Conservation (phyloP, 2,113 vertebrate genomes). For the Notothenia coriiceps region DNA sequence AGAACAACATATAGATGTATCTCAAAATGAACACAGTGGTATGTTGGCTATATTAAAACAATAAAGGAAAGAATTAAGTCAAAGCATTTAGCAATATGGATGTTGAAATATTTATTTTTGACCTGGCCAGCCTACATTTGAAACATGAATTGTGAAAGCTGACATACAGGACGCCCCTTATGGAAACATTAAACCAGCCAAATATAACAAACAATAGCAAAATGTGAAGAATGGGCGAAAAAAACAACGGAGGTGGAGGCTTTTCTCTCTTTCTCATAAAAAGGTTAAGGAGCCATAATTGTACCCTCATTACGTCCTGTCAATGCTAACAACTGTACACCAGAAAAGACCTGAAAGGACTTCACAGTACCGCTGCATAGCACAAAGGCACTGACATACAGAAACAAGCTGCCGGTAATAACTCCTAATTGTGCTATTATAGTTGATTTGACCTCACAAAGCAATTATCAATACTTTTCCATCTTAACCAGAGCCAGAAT, state of each 20-base stretch:
- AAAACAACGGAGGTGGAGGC: conserved; percentile 11
- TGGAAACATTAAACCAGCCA: conserved; percentile 57
- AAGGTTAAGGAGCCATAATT: conserved; percentile 66
- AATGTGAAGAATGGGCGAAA: conserved; percentile 21
- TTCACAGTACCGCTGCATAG: conserved; percentile 10
- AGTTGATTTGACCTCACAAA: conserved; percentile 52
- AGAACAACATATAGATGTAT: conserved; percentile 38
- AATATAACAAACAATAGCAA: conserved; percentile 51
- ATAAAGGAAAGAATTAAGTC: conserved; percentile 49
- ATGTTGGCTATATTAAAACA: conserved; percentile 32
- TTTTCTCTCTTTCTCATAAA: conserved; percentile 37
- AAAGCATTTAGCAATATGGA: conserved; percentile 44
- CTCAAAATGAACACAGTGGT: conserved; percentile 22
- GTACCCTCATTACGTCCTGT: conserved; percentile 53
- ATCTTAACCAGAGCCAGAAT: conserved; percentile 29
- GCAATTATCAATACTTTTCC: conserved; percentile 54
- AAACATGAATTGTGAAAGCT: conserved; percentile 37
- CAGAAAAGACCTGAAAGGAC: conserved; percentile 28
- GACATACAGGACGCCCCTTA: conserved; percentile 32
- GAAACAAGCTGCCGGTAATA: conserved; percentile 67
- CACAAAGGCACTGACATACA: conserved; percentile 49
- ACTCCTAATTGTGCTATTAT: conserved; percentile 72
- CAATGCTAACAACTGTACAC: conserved; percentile 61
- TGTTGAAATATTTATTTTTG: conserved; percentile 68
- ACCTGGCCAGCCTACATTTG: conserved; percentile 34